Percentiles rank a stretch among this genome's conserved stretches.
phyloP scores from a whole-genome alignment of 2,113 vertebrate genomes.

The Microcebus ravelobensis region DNA sequence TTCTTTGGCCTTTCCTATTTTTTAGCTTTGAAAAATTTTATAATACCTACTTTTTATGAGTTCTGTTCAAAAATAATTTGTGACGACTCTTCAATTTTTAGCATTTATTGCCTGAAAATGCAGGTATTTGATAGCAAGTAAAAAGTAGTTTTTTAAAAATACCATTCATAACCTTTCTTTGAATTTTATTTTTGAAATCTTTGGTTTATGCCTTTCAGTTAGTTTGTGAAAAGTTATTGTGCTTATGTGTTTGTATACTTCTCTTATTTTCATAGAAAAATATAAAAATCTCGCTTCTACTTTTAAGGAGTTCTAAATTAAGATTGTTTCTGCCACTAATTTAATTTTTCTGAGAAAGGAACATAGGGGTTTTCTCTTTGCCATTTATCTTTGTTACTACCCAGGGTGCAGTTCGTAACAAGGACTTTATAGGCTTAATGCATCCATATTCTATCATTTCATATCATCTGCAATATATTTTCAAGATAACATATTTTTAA shows the following conservation, averaged over 20 bases:
- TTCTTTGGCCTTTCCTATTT: background rate
- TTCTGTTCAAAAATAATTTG: background rate
- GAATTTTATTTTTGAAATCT: slow-evolving; percentile 43
- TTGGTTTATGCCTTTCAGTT: background rate
- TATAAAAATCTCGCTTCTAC: background rate
- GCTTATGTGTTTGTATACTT: background rate
- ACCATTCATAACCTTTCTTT: background rate
- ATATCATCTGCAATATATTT: slow-evolving; percentile 21
- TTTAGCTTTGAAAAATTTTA: background rate
- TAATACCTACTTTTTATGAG: background rate
- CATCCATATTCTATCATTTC: background rate
- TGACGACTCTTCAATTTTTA: background rate
- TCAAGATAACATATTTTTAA: background rate
- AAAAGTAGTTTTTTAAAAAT: background rate
- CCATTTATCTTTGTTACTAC: background rate
- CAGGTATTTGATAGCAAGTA: background rate
- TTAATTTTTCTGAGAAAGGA: slow-evolving; percentile 44
- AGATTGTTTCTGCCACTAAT: slow-evolving; percentile 23
- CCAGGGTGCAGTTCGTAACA: background rate
- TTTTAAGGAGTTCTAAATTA: slow-evolving; percentile 7
- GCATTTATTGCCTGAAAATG: slow-evolving; percentile 7
- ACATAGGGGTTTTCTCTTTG: background rate
- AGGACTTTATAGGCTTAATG: slow-evolving; percentile 1
- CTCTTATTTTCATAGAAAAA: background rate
- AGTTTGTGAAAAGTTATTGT: background rate